Base-by-base conservation (phyloP, 2,113 vertebrate genomes). In the Epinephelus lanceolatus region DNA sequence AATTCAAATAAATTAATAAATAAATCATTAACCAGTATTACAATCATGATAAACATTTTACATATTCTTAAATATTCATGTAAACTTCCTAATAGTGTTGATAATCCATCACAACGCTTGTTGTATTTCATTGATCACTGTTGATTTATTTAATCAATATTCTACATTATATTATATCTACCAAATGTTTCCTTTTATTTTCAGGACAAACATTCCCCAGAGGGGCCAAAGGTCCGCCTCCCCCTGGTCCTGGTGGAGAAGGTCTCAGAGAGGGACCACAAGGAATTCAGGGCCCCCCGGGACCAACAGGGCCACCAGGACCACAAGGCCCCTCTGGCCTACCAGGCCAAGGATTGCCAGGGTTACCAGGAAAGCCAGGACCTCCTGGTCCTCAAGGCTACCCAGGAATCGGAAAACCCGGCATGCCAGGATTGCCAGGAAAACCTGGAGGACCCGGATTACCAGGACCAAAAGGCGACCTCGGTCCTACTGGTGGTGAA, bases 221-320 rank as follows among this genome's bases (percentile, higher is more conserved):
- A 0, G 97, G 97, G 30, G 93, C 94, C 0, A 97, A 97, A 95
- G 97, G 97, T 12, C 94, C 93, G n/a, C 84, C 74, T 60, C 85
- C 74, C 4, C 53, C 30, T 70, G 71, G 65, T 63, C 87, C 92
- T 49, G 77, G 33, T 27, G 85, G 95, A 95, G 92, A 96, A 94
- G 89, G 96, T 96, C 71, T 97, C 91, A 95, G 96, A 87, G 97
- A 97, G 19, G 97, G 97, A 69, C 76, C 94, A 25, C 76, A 94
- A 0, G 98, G 98, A 71, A 93, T 96, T 60, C 96, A 96, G 89
- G 98, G 98, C 6, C 96, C 97, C 51, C 95, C 96, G 0, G 98
- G 98, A 37, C 96, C 96, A 0, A 91, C 95, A 42, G 98, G 98
- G 40, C 96, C 95, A 0, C 96, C 96, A 7, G 98, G 98, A 30